Evolutionary conservation across 2,888 invertebrate species (phyloP).

Genomic region (Isotomurus palustris): DNA sequence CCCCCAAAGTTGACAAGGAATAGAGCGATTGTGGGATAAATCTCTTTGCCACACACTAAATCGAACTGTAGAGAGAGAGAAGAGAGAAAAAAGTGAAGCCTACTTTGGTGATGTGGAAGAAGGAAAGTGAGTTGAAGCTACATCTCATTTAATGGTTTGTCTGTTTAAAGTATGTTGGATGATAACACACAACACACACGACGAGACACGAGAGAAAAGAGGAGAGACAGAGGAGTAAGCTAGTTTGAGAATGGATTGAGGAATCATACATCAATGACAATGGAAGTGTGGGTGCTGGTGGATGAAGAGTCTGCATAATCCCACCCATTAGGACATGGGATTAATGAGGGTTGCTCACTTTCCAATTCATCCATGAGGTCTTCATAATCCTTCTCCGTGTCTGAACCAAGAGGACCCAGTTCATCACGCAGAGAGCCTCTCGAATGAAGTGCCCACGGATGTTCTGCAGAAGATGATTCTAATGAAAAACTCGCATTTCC

Average conservation of each 20-base stretch:
- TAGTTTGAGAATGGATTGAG: not conserved
- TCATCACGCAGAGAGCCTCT: too few species aligned
- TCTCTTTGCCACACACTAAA: conserved; percentile 78
- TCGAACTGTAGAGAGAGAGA: conserved; percentile 63
- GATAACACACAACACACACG: conserved; percentile 88
- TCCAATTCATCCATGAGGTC: conserved; percentile 20
- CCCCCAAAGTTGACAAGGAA: conserved; percentile 83
- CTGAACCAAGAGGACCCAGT: not conserved
- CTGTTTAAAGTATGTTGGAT: too few species aligned
- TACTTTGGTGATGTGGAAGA: not conserved
- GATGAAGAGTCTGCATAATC: conserved; percentile 57
- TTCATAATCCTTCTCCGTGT: conserved; percentile 10
- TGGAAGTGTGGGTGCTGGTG: conserved; percentile 59
- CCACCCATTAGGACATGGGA: conserved; percentile 72
- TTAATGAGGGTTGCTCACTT: conserved; percentile 57
- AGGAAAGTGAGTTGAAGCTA: too few species aligned
- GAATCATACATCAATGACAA: conserved; percentile 70
- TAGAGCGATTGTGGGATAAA: conserved; percentile 80
- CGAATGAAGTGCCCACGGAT: too few species aligned
- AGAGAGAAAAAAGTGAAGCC: conserved; percentile 48
- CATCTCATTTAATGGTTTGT: too few species aligned
- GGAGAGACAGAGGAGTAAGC: conserved; percentile 48
- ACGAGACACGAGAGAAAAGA: conserved; percentile 64
- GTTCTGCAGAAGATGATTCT: too few species aligned
- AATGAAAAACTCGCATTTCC: not conserved